phyloP scores from a whole-genome alignment of 2,888 invertebrate genomes.

The Blastobasis lacticolella region DNA sequence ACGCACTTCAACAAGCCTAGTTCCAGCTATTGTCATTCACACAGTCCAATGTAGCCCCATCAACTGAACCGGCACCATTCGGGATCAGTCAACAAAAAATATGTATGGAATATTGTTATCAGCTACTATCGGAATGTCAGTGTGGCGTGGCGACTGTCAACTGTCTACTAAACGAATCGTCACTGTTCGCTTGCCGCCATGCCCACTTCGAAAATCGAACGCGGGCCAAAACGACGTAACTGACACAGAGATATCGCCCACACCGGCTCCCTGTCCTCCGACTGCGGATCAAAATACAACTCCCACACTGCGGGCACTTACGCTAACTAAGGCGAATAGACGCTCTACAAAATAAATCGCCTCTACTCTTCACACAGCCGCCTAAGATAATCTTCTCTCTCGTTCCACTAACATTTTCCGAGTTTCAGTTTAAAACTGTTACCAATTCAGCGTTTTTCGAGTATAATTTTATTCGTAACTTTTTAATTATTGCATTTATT shows the following conservation, averaged over 20 bases:
- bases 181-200: constrained; percentile 67
- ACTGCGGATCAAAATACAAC: constrained; percentile 18
- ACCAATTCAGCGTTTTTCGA: neutral
- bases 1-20: constrained; percentile 25
- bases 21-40: constrained; percentile 15
- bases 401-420: constrained; percentile 32
- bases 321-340: constrained; percentile 11
- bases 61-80: constrained; percentile 21
- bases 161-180: constrained; percentile 73
- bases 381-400: constrained; percentile 31
- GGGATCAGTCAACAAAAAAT: constrained; percentile 52
- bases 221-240: constrained; percentile 21
- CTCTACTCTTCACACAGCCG: constrained; percentile 36
- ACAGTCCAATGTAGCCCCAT: constrained; percentile 18
- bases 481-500: too few relatives aligned
- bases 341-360: constrained; percentile 42
- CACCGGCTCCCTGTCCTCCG: constrained; percentile 12
- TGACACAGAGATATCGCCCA: constrained; percentile 14
- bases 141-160: constrained; percentile 74
- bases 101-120: constrained; percentile 66
- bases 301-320: constrained; percentile 17
- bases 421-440: constrained; percentile 24
- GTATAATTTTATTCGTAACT: neutral
- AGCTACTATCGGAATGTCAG: constrained; percentile 71
- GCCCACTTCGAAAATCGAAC: constrained; percentile 55